Evolutionary conservation across 2,113 vertebrate species (phyloP), one percentile per base, ranked within the genome.

Genomic region (Phylloscopus whistleri): DNA sequence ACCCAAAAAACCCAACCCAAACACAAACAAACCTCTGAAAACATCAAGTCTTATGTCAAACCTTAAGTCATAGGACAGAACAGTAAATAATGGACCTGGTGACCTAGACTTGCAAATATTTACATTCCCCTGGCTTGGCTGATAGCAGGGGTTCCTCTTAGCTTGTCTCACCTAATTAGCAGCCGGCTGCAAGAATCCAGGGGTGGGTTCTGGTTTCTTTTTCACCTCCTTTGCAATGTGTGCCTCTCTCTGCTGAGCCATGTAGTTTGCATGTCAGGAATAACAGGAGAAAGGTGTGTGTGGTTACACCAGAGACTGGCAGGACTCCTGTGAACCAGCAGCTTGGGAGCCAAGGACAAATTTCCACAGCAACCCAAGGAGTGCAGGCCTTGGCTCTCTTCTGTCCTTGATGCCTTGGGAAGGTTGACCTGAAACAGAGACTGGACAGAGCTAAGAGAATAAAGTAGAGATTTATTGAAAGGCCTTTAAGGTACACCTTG

Each of bases 31-130:
- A 10, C 7, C 6, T 49, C 44, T 49, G 7, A 44, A 93, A 89
- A 4, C 59, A 55, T 94, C 69, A 53, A 68, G 90, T 70, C 86
- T 95, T 89, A 55, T 90, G 94, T 97, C 95, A 95, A 95, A 75
- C 82, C 52, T 68, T 53, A 87, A 75, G 91, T 69, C 75, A 74
- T 19, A 52, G 58, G 87, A 75, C 83, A 63, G 93, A 91, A 75
- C 81, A 90, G 92, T 96, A 97, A 97, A 97, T 97, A 97, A 96
- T 90, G 88, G 88, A 88, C 93, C 84, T 90, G 88, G 81, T 94
- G 93, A 96, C 91, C 87, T 87, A 90, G 90, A 85, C 95, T 92
- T 95, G 87, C 82, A 97, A 97, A 97, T 97, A 97, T 97, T 97
- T 97, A 97, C 95, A 93, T 97, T 97, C 59, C 75, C 66, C 67